Conservation (phyloP, 2,888 invertebrate genomes). For the Zootermopsis nevadensis region DNA sequence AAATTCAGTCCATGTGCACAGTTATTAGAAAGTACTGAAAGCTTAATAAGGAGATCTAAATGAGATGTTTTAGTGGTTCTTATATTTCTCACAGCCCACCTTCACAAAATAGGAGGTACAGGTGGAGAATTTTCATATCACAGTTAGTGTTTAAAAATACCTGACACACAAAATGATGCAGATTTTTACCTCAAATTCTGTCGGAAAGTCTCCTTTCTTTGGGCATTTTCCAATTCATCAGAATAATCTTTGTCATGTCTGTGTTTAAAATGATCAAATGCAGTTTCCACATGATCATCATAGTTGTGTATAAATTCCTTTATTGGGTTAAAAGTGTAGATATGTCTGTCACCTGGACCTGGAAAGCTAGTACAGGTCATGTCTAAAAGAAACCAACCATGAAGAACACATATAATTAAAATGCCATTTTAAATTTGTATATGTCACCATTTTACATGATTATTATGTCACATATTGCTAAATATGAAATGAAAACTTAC, state of each 20-base stretch:
- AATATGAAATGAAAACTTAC: constrained; percentile 63
- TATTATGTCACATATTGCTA: neutral
- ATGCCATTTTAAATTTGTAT: no score
- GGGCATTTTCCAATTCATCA: constrained; percentile 73
- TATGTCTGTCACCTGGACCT: constrained; percentile 82
- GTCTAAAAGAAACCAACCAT: constrained; percentile 64
- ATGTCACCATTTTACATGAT: neutral
- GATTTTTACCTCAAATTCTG: constrained; percentile 81
- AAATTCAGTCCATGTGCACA: no score
- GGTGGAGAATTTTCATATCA: no score
- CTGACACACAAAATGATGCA: neutral
- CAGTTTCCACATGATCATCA: constrained; percentile 77
- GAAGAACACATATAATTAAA: no score
- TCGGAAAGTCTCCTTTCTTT: constrained; percentile 81
- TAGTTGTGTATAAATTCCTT: constrained; percentile 85
- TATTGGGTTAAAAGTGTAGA: constrained; percentile 93
- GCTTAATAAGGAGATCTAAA: no score
- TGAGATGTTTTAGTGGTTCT: no score
- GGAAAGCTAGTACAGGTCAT: constrained; percentile 83
- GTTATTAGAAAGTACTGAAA: no score
- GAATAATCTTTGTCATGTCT: constrained; percentile 79
- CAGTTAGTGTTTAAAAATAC: no score
- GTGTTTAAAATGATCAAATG: constrained; percentile 80
- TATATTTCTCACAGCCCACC: no score
- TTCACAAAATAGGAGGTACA: no score